Percentiles rank a stretch among this genome's conserved stretches.
phyloP scores from a whole-genome alignment of 2,113 vertebrate species.

The Turdus rufiventris region DNA sequence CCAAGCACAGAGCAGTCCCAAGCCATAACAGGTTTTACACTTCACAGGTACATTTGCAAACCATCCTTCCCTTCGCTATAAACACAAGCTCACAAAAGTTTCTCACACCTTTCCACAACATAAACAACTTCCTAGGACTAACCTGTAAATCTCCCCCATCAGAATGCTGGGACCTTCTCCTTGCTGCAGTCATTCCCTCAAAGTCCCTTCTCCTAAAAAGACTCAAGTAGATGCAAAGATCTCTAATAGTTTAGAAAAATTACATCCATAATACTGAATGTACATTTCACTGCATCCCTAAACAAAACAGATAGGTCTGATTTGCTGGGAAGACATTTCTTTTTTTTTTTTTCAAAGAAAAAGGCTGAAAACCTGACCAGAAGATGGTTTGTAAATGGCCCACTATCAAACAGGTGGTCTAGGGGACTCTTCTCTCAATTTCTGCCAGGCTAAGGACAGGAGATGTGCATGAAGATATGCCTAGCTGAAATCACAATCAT shows the following conservation, averaged over 20 bases:
- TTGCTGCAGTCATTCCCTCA: not conserved
- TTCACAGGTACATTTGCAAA: not conserved
- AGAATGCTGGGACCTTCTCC: not conserved
- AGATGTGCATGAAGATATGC: not conserved
- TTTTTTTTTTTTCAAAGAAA: not conserved
- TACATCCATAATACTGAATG: not conserved
- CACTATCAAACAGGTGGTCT: not conserved
- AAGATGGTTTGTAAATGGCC: not conserved
- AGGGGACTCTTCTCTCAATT: not conserved
- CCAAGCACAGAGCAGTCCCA: not conserved
- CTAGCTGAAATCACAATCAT: not conserved
- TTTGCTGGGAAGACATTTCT: not conserved
- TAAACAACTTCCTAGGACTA: not conserved
- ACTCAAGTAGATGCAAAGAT: not conserved
- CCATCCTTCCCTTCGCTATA: not conserved
- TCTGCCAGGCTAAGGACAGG: not conserved
- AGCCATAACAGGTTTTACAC: not conserved
- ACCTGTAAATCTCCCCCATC: not conserved
- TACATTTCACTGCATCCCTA: not conserved
- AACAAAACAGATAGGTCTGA: not conserved
- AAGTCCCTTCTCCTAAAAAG: not conserved
- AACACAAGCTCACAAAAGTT: not conserved
- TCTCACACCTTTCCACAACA: not conserved
- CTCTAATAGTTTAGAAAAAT: not conserved
- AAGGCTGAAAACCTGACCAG: not conserved